Evolutionary conservation across 1,140 invertebrate genomes (phyloP), one percentile per base, ranked within the genome.

Genomic region (Goniozus legneri): DNA sequence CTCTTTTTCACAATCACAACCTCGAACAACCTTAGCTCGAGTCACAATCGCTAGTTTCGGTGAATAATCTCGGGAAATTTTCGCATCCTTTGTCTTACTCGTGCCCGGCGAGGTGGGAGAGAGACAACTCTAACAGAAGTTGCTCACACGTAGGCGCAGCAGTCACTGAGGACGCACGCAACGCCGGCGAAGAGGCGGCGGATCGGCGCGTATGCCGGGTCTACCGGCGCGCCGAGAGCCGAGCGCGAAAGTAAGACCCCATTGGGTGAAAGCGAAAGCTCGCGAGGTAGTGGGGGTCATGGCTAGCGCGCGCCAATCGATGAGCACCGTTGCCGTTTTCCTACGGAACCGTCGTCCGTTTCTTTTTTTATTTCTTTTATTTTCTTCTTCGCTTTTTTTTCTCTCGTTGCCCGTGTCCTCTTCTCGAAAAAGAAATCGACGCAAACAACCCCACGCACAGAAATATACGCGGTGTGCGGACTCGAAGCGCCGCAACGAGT

Each of bases 191-290:
- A 54, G 35, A 41, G 47, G 51, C 52, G n/a, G 44, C 51, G 52
- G 50, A 52, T 55, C 50, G 44, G 53, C 52, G 43, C 54, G 50
- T 6, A 6, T 18, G 36, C 13, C 33, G 15, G 10, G 24, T 27
- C 24, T 6, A 31, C 24, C 34, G 37, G 12, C 33, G 56, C 44
- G 31, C 18, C 54, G 38, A 27, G 43, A 56, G 60, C 61, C 67
- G 70, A 73, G 59, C 69, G 70, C 70, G 73, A 76, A 76, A 76
- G 73, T 76, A 70, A 75, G 67, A 66, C 59, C 69, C 71, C 64
- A 76, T 75, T 75, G 73, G 72, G 65, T 76, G 73, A 76, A 76
- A 76, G 73, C 66, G 73, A 76, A 76, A 76, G 72, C 69, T n/a
- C n/a, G n/a, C n/a, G 52, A 43, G 41, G 52, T 73, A 72, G 71